These are phyloP conservation scores for Drosophila gunungcola DNA, from an alignment of 1,140 invertebrate genomes.

Conservation along the genomic window DNA sequence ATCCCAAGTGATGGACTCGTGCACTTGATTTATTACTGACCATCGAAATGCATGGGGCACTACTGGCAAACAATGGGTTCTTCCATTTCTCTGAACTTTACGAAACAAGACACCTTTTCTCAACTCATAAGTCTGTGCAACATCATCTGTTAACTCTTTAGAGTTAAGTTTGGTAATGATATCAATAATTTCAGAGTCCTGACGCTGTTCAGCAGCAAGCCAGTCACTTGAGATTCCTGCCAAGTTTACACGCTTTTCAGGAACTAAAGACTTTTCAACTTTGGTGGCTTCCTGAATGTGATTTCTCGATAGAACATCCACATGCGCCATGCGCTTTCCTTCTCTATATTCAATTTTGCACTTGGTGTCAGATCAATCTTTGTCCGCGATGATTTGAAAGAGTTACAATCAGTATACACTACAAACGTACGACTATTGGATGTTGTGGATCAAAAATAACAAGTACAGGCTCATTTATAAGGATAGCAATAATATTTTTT, in stretches of 20 bases:
- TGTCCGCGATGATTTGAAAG: slow-evolving; percentile 7
- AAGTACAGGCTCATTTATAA: too few species aligned
- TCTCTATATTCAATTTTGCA: slow-evolving; percentile 9
- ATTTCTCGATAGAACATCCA: slow-evolving; percentile 14
- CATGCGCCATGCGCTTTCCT: slow-evolving; percentile 18
- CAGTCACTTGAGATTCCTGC: slow-evolving; percentile 9
- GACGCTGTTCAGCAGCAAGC: slow-evolving; percentile 16
- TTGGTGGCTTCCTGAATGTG: not conserved
- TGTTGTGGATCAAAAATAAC: too few species aligned
- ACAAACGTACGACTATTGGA: slow-evolving; percentile 1
- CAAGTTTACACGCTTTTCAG: not conserved
- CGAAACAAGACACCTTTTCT: slow-evolving; percentile 2
- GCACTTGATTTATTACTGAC: slow-evolving; percentile 20
- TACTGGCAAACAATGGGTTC: slow-evolving; percentile 19
- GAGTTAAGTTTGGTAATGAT: slow-evolving; percentile 16
- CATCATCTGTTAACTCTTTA: slow-evolving; percentile 14
- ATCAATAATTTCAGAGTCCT: slow-evolving; percentile 3
- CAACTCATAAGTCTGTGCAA: slow-evolving; percentile 19
- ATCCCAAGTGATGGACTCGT: slow-evolving; percentile 13
- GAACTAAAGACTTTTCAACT: not conserved
- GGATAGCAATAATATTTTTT: too few species aligned
- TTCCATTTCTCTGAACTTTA: slow-evolving; percentile 10
- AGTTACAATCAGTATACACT: slow-evolving; percentile 13
- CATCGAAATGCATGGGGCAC: slow-evolving; percentile 11
- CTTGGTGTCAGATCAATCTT: slow-evolving; percentile 12